Evolutionary conservation across 2,797 vertebrate genomes (phyloP).

Genomic region (Delichon dasypus): DNA sequence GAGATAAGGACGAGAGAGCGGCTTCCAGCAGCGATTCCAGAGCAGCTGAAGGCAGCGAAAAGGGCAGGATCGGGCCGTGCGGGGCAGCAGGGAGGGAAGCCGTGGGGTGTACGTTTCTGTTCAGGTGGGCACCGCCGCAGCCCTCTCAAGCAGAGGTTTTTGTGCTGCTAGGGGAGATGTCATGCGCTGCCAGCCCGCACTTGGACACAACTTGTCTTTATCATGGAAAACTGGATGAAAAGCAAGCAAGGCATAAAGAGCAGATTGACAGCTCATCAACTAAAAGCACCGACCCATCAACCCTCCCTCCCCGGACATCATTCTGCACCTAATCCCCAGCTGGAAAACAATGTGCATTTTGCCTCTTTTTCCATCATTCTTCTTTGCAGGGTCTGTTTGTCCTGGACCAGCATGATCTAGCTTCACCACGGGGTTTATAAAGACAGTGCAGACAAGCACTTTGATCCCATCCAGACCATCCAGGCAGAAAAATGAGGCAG

Average conservation of each 20-base stretch:
- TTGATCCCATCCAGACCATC: not conserved
- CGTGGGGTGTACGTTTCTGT: not conserved
- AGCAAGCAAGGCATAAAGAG: not conserved
- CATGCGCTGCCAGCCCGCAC: not conserved
- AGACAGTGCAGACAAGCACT: rapidly evolving
- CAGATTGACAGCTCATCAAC: not conserved
- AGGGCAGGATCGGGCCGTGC: not conserved
- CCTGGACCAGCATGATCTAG: not conserved
- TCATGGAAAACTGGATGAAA: not conserved
- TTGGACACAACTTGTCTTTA: not conserved
- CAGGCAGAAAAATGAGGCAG: conserved; percentile 38
- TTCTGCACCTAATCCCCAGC: not conserved
- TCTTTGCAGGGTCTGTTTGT: not conserved
- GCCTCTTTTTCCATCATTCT: not conserved
- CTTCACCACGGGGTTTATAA: not conserved
- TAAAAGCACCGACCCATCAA: not conserved
- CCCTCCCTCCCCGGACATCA: not conserved
- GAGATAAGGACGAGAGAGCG: no score
- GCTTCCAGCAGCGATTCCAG: not conserved
- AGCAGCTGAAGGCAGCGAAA: not conserved
- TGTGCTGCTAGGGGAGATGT: not conserved
- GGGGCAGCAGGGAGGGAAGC: not conserved
- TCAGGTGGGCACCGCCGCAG: not conserved
- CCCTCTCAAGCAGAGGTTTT: rapidly evolving
- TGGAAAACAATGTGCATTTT: not conserved